Base-by-base conservation (phyloP, 2,888 invertebrate genomes). In the Artemia sp. region DNA sequence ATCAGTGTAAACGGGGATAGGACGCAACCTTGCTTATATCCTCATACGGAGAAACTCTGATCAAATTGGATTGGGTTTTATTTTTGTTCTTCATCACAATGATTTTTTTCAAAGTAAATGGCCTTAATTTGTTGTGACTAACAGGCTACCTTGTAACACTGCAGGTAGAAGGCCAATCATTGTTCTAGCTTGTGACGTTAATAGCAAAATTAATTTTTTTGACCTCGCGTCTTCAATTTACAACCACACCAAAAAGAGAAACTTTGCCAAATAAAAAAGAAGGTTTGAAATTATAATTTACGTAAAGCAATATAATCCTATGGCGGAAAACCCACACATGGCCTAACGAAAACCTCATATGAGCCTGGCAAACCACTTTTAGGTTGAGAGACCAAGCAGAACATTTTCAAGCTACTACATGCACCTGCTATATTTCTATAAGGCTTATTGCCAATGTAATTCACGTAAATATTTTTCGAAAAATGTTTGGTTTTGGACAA, bases 371-470 rank as follows among this genome's bases (percentile, higher is more conserved):
- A 58, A 58, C 64, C 64, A 58, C 64, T 58, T 19, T 58, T 58
- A 19, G 64, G 64, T 19, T 58, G 64, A 58, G n/a, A 58, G 64
- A 24, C 64, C 64, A 58, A 19, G 64, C 64, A 58, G 64, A 58
- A 58, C 64, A 58, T n/a, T 58, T 38, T 58, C 8, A 58, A 58
- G 64, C 64, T 11, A 58, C 24, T 58, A 24, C 64, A 58, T 58
- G 64, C 64, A 58, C 64, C 64, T 58, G 64, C 64, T 58, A 58
- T 24, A 19, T 58, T 58, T 58, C 64, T 58, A 58, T 58, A 58
- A 58, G 64, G 64, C 64, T 58, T 58, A 58, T 58, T 58, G 64
- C 64, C 64, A 58, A 24, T 19, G 64, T 24, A 58, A 58, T 58
- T 58, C 14, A 58, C 14, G 64, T 58, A 58, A 58, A 58, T 58